Conservation (phyloP, 1,140 invertebrate species). For the Drosophila ironensis region DNA sequence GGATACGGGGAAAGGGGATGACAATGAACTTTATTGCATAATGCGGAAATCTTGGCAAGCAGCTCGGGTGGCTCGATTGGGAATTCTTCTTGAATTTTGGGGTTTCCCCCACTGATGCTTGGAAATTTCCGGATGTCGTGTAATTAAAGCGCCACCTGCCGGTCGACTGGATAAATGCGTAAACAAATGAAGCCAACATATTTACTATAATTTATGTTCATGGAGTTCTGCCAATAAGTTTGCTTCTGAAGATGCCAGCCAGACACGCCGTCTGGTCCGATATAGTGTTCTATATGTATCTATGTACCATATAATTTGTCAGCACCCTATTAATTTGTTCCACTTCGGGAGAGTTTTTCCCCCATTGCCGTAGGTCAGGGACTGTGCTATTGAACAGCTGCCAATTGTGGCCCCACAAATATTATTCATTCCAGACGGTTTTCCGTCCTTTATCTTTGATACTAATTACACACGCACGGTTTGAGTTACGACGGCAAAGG, state of each 20-base stretch:
- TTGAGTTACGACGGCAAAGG: conserved; percentile 30
- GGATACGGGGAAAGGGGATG: conserved; percentile 33
- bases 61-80: conserved; percentile 45
- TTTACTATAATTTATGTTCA: conserved; percentile 81
- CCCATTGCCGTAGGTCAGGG: conserved; percentile 70
- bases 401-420: conserved; percentile 59
- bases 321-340: conserved; percentile 3
- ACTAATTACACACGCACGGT: conserved; percentile 40
- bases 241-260: conserved; percentile 17
- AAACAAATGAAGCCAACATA: conserved; percentile 73
- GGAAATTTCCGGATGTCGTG: conserved; percentile 36
- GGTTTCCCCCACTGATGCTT: conserved; percentile 51
- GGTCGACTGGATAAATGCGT: conserved; percentile 56
- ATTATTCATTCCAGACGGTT: conserved; percentile 53
- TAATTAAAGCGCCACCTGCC: conserved; percentile 75
- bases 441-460: background rate
- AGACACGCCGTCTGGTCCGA: conserved; percentile 56
- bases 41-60: conserved; percentile 73
- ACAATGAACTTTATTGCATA: conserved; percentile 68
- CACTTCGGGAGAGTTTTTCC: conserved; percentile 50
- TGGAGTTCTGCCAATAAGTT: conserved; percentile 80
- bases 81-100: conserved; percentile 7
- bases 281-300: too few relatives aligned
- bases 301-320: conserved; percentile 13
- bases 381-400: conserved; percentile 74